phyloP scores from a whole-genome alignment of 2,888 invertebrate species.

The Dysmachus trigonus region DNA sequence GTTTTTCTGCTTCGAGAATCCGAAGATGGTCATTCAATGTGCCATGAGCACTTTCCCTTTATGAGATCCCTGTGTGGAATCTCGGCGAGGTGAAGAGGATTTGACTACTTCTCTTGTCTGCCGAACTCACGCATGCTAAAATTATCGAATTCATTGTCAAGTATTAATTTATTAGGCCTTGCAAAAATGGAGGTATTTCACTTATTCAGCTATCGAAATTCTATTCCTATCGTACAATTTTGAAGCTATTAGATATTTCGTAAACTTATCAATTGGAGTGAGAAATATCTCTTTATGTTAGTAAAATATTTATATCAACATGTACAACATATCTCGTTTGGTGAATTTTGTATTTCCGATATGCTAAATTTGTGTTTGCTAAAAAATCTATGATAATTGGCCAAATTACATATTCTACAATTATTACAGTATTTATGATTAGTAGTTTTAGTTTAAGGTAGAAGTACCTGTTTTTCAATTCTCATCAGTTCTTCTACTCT shows the following conservation, averaged over 20 bases:
- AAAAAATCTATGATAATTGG: not conserved
- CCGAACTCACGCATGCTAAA: constrained; percentile 43
- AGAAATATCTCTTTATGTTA: constrained; percentile 19
- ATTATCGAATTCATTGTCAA: constrained; percentile 46
- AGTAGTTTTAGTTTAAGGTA: too few relatives aligned
- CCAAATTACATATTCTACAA: not conserved
- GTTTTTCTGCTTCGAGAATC: not conserved
- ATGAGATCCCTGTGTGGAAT: constrained; percentile 35
- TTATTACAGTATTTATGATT: not conserved
- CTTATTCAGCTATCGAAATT: constrained; percentile 31
- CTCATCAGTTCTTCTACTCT: not conserved
- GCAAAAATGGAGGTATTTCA: constrained; percentile 33
- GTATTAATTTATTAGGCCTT: constrained; percentile 36
- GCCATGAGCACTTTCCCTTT: constrained; percentile 19
- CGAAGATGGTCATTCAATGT: constrained; percentile 26
- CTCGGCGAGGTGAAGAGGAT: constrained; percentile 18
- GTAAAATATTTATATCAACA: constrained; percentile 15
- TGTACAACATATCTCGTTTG: constrained; percentile 12
- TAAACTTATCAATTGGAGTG: constrained; percentile 46
- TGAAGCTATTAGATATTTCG: constrained; percentile 41
- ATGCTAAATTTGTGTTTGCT: constrained; percentile 20
- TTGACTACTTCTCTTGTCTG: constrained; percentile 9
- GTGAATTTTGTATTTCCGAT: not conserved
- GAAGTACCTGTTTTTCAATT: too few relatives aligned
- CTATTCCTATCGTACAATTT: constrained; percentile 42